A percentile compares a stretch with the other conserved stretches of the same genome.
phyloP scores from a whole-genome alignment of 2,888 invertebrate species.

The Prosopocoilus inquinatus region DNA sequence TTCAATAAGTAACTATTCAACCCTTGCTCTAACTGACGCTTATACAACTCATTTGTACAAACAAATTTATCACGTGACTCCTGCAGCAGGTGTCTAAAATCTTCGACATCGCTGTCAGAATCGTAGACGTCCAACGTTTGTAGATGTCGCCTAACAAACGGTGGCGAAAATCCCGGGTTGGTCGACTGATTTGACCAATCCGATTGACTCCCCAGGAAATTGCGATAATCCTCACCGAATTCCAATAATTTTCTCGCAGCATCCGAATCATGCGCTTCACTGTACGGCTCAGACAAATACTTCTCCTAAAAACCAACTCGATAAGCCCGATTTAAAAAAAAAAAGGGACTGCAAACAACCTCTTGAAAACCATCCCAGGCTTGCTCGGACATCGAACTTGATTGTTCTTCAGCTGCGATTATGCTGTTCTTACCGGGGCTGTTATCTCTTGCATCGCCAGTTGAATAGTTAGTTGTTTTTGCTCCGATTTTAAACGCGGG shows the following conservation, averaged over 20 bases:
- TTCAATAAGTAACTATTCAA: constrained; percentile 41
- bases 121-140: constrained; percentile 36
- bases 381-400: constrained; percentile 84
- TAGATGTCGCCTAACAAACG: constrained; percentile 41
- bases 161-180: constrained; percentile 53
- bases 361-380: constrained; percentile 95
- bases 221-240: constrained; percentile 88
- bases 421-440: constrained; percentile 57
- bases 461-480: constrained; percentile 40
- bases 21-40: constrained; percentile 42
- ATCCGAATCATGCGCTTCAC: constrained; percentile 83
- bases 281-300: constrained; percentile 87
- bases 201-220: constrained; percentile 85
- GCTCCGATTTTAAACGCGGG: background rate
- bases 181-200: constrained; percentile 81
- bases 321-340: background rate
- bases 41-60: constrained; percentile 43
- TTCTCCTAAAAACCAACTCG: constrained; percentile 67
- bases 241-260: constrained; percentile 78
- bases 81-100: constrained; percentile 43
- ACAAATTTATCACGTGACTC: constrained; percentile 44
- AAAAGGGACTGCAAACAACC: background rate
- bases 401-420: constrained; percentile 68
- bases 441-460: constrained; percentile 45
- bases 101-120: constrained; percentile 46